These are phyloP conservation scores for Caenorhabditis panamensis DNA, from an alignment of 2,888 invertebrate species.

Conservation along the genomic window DNA sequence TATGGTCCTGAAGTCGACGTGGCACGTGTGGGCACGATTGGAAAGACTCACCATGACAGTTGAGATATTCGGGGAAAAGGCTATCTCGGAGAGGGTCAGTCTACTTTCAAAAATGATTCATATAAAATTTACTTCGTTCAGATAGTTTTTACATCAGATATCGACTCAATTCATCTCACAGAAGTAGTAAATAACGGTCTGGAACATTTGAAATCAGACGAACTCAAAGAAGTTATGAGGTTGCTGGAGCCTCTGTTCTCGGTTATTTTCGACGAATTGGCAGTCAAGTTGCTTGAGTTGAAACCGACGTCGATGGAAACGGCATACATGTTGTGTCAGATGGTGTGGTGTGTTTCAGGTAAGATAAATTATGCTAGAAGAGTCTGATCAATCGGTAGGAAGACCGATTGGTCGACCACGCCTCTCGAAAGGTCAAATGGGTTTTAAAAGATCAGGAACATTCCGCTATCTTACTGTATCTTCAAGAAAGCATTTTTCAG, in stretches of 20 bases:
- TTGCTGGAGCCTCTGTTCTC: conserved; percentile 13
- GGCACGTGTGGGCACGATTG: conserved; percentile 40
- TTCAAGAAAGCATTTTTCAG: conserved; percentile 7
- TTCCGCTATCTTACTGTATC: no score
- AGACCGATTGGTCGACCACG: not conserved
- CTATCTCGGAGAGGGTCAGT: conserved; percentile 11
- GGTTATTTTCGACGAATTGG: conserved; percentile 29
- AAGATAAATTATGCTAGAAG: not conserved
- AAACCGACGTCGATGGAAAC: conserved; percentile 14
- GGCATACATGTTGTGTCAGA: conserved; percentile 31
- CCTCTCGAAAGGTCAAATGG: not conserved
- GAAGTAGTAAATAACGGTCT: conserved; percentile 23
- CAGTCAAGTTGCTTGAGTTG: not conserved
- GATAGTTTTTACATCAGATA: conserved; percentile 36
- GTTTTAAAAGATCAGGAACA: not conserved
- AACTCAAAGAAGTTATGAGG: conserved; percentile 10
- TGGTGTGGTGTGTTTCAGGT: conserved; percentile 41
- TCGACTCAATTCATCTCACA: conserved; percentile 5
- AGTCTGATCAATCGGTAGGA: no score
- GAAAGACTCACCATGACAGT: conserved; percentile 28
- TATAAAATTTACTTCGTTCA: no score
- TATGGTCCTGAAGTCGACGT: conserved; percentile 33
- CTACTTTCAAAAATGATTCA: no score
- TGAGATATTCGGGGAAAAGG: conserved; percentile 25
- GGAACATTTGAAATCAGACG: conserved; percentile 7